Conservation (phyloP, 2,888 invertebrate genomes). For the Andrena trimmerana region DNA sequence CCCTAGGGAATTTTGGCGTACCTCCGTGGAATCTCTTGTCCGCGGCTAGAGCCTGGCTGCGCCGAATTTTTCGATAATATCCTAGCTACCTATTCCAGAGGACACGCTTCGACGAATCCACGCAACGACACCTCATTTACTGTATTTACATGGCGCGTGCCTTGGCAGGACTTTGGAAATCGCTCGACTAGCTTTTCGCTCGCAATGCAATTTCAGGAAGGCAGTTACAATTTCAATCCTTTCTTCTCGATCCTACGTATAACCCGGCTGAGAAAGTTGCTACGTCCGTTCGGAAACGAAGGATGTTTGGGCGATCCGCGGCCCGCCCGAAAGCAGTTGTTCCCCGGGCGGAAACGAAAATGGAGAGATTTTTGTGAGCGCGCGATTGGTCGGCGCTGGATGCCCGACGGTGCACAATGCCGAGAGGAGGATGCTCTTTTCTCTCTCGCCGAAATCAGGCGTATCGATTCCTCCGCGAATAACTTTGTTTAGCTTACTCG, state of each 20-base stretch:
- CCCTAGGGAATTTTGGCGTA: slow-evolving; percentile 67
- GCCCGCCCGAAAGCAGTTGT: neutral
- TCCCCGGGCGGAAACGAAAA: neutral
- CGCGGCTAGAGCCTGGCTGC: neutral
- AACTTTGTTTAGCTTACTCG: slow-evolving; percentile 69
- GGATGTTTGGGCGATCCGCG: neutral
- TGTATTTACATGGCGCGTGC: too few relatives aligned
- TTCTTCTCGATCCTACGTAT: neutral
- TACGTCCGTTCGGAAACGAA: neutral
- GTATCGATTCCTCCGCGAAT: slow-evolving; percentile 60
- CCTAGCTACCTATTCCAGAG: neutral
- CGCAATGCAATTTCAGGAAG: too few relatives aligned
- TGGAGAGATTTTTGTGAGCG: neutral
- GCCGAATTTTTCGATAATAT: slow-evolving; percentile 11
- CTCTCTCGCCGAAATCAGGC: slow-evolving; percentile 35
- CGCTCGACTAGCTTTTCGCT: too few relatives aligned
- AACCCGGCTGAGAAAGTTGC: slow-evolving; percentile 11
- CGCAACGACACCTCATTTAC: too few relatives aligned
- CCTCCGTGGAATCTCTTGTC: slow-evolving; percentile 50
- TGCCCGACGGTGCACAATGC: neutral
- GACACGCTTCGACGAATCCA: neutral
- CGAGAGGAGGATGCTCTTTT: neutral
- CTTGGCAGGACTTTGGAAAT: too few relatives aligned
- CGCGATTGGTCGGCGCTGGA: neutral
- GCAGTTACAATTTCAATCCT: neutral